Conservation (phyloP, 2,888 invertebrate species). For the Callimorpha dominula region DNA sequence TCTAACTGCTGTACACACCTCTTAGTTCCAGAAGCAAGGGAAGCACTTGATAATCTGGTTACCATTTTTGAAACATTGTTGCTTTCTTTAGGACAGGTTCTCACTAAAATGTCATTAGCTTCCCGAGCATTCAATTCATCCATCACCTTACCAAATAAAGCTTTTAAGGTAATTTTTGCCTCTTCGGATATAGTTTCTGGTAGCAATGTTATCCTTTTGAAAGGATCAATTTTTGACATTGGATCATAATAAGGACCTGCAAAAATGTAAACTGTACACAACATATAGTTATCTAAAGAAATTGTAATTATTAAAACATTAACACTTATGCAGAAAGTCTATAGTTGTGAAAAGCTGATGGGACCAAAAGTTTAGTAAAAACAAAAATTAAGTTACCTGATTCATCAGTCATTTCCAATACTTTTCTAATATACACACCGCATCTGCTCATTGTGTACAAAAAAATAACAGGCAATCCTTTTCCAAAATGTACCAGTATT, state of each 20-base stretch:
- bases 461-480: conserved; percentile 92
- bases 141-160: conserved; percentile 88
- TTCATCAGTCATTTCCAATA: conserved; percentile 89
- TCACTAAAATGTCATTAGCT: conserved; percentile 93
- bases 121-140: conserved; percentile 91
- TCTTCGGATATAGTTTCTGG: conserved; percentile 90
- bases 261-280: conserved; percentile 7
- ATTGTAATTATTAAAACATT: too few relatives aligned
- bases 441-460: conserved; percentile 91
- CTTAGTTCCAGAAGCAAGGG: conserved; percentile 71
- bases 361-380: neutral
- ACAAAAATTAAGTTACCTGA: conserved; percentile 62
- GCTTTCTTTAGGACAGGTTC: conserved; percentile 89
- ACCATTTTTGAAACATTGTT: conserved; percentile 76
- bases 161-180: conserved; percentile 88
- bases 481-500: conserved; percentile 92
- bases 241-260: conserved; percentile 88
- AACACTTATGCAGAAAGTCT: too few relatives aligned
- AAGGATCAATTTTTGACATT: conserved; percentile 88
- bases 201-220: conserved; percentile 91
- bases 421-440: conserved; percentile 89
- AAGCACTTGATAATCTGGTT: conserved; percentile 74
- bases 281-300: too few relatives aligned
- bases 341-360: neutral
- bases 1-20: conserved; percentile 58